Percentiles rank a stretch among this genome's conserved stretches.
Evolutionary conservation across 2,797 vertebrate species (phyloP).

Genomic region (Dendrocincla fuliginosa): DNA sequence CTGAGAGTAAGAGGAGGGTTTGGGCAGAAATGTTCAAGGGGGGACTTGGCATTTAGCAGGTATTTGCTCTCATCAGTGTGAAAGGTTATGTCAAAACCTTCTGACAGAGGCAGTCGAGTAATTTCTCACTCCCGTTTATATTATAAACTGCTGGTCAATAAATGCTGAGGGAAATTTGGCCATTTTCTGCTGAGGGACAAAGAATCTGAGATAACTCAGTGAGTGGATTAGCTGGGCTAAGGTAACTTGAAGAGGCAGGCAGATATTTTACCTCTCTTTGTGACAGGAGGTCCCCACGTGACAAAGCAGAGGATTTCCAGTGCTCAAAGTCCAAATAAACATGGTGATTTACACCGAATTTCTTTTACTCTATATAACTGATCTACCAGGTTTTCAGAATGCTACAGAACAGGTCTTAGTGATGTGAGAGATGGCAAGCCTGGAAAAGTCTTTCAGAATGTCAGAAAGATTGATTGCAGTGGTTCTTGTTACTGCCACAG

Average conservation of each 20-base stretch:
- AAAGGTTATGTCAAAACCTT: slow-evolving; percentile 28
- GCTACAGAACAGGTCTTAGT: background rate
- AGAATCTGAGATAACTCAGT: background rate
- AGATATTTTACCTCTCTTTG: background rate
- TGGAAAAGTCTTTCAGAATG: background rate
- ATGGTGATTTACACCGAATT: background rate
- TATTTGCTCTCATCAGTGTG: background rate
- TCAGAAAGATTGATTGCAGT: background rate
- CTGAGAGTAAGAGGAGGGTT: background rate
- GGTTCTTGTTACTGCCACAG: background rate
- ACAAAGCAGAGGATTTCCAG: background rate
- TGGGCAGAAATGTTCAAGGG: background rate
- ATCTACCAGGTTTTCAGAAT: background rate
- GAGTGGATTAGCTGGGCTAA: background rate
- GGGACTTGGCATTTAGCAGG: background rate
- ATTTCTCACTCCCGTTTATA: background rate
- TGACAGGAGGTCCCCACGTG: background rate
- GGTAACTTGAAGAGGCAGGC: background rate
- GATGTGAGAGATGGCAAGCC: background rate
- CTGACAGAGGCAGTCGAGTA: background rate
- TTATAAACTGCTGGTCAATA: background rate
- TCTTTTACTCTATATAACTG: background rate
- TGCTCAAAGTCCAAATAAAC: background rate
- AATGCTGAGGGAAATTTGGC: background rate
- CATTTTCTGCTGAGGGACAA: background rate